Evolutionary conservation across 2,113 vertebrate genomes (phyloP).

Genomic region (Chascanopsetta lugubris): DNA sequence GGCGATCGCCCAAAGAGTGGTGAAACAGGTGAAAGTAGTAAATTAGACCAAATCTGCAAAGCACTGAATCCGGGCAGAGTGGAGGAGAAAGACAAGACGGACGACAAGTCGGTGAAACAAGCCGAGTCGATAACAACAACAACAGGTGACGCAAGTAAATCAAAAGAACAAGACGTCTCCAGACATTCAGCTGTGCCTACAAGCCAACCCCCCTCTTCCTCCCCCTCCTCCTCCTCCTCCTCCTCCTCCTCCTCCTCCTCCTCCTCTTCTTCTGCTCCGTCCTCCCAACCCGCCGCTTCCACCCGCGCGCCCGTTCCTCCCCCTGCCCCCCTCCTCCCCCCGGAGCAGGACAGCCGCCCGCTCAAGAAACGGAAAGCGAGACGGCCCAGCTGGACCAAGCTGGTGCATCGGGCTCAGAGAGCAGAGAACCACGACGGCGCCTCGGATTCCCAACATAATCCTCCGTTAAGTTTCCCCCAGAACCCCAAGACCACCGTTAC

Average conservation of each 20-base stretch:
- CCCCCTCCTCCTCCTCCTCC: constrained; percentile 58
- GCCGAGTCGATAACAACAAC: constrained; percentile 46
- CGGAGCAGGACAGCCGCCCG: constrained; percentile 84
- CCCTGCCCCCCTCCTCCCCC: constrained; percentile 48
- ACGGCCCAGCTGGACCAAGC: constrained; percentile 91
- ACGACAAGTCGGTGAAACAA: constrained; percentile 55
- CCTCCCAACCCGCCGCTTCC: constrained; percentile 45
- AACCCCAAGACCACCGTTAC: constrained; percentile 56
- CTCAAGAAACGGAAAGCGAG: constrained; percentile 92
- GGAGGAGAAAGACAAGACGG: constrained; percentile 52
- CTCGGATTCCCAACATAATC: constrained; percentile 60
- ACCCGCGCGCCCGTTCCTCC: constrained; percentile 47
- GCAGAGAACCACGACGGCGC: constrained; percentile 64
- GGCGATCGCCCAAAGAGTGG: constrained; percentile 43
- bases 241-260: constrained; percentile 43
- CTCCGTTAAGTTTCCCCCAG: constrained; percentile 52
- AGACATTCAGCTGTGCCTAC: constrained; percentile 60
- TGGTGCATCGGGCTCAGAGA: constrained; percentile 81
- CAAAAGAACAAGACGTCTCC: constrained; percentile 70
- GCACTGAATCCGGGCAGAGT: constrained; percentile 24
- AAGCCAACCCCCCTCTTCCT: constrained; percentile 50
- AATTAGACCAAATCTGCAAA: constrained; percentile 54
- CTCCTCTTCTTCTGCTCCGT: constrained; percentile 49
- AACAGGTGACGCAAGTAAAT: constrained; percentile 69
- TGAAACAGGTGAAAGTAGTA: constrained; percentile 40